Conservation (phyloP, 2,888 invertebrate genomes). For the Drosophila flavopinicola region DNA sequence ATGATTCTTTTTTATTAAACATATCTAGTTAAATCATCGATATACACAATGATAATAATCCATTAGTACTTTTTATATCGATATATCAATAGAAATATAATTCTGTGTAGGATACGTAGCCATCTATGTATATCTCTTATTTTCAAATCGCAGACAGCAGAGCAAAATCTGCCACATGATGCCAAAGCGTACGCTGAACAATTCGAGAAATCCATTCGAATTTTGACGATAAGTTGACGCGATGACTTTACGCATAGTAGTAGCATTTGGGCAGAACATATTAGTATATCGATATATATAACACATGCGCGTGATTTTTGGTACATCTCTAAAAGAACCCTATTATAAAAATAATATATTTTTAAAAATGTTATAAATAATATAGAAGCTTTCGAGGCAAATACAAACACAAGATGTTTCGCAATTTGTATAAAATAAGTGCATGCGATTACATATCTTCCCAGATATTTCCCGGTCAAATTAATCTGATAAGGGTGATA, state of each 20-base stretch:
- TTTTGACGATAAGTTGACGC: not conserved
- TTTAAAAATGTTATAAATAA: slow-evolving; percentile 35
- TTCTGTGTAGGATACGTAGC: no score
- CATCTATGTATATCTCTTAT: no score
- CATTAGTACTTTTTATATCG: not conserved
- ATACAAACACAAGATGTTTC: slow-evolving; percentile 41
- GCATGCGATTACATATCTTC: slow-evolving; percentile 25
- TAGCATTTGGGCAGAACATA: not conserved
- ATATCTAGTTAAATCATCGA: not conserved
- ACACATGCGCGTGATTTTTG: slow-evolving; percentile 16
- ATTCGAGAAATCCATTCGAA: no score
- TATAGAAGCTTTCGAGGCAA: not conserved
- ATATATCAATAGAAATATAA: not conserved
- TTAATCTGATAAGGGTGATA: slow-evolving; percentile 37
- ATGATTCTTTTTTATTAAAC: not conserved
- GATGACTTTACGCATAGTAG: no score
- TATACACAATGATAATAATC: not conserved
- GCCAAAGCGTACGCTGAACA: not conserved
- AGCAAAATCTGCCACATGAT: no score
- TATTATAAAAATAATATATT: slow-evolving; percentile 21
- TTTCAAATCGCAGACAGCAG: no score
- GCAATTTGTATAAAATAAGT: slow-evolving; percentile 29
- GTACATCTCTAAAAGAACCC: slow-evolving; percentile 25
- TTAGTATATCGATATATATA: slow-evolving; percentile 10
- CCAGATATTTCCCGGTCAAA: slow-evolving; percentile 24